These are phyloP conservation scores for Lasioglossum calceatum DNA, from an alignment of 2,888 invertebrate species.

Conservation along the genomic window DNA sequence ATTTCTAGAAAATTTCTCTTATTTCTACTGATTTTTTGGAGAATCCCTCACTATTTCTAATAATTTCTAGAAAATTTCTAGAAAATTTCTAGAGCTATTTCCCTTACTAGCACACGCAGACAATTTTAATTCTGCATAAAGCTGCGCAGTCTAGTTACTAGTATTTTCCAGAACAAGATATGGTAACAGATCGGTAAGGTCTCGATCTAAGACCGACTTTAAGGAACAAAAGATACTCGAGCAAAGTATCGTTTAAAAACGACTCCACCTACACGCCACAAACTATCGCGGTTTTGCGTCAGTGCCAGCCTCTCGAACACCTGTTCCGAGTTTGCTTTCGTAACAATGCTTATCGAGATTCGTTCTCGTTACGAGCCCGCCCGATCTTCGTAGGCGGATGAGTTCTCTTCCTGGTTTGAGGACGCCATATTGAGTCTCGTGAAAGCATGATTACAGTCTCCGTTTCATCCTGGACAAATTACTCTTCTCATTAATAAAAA, in stretches of 20 bases:
- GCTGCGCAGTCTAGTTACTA: too few relatives aligned
- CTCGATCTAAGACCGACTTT: not conserved
- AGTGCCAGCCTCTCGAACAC: constrained; percentile 50
- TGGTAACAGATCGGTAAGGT: not conserved
- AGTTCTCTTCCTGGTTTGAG: constrained; percentile 61
- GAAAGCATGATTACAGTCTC: not conserved
- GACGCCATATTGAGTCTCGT: not conserved
- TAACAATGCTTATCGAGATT: constrained; percentile 65
- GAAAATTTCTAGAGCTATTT: too few relatives aligned
- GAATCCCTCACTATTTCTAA: too few relatives aligned
- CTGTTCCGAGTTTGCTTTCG: constrained; percentile 56
- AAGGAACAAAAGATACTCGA: not conserved
- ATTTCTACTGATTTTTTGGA: too few relatives aligned
- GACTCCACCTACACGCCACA: constrained; percentile 21
- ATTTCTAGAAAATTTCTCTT: too few relatives aligned
- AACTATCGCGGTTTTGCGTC: constrained; percentile 35
- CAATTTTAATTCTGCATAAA: too few relatives aligned
- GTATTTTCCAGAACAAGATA: not conserved
- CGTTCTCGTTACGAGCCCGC: constrained; percentile 37
- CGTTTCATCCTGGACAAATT: not conserved
- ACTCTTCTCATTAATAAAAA: too few relatives aligned
- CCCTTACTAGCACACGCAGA: too few relatives aligned
- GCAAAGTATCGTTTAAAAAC: constrained; percentile 8
- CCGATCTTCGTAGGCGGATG: constrained; percentile 57
- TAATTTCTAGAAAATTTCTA: too few relatives aligned